Base-by-base conservation (phyloP, 2,113 vertebrate species). In the Dinomys branickii region DNA sequence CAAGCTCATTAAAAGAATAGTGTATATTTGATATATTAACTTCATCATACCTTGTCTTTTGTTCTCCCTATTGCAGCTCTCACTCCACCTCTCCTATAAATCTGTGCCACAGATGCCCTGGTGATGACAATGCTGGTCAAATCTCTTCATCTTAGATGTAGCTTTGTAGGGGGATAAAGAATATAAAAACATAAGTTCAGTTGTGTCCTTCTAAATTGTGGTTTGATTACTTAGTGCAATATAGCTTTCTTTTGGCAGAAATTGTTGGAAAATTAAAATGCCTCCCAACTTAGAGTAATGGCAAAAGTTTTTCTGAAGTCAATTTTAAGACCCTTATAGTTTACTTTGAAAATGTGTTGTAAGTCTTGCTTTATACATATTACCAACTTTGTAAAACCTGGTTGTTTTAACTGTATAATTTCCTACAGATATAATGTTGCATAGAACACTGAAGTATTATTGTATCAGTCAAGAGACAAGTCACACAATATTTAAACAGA, bases 261-360 rank as follows among this genome's bases (percentile, higher is more conserved):
- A 13, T 75, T 54, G 3, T 20, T 67, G 38, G 38, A 52, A 87
- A 91, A 65, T 83, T 52, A n/a, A 91, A 92, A 87, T 59, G 20
- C 30, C 52, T 96, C 22, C 54, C 56, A 88, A 78, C 5, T 82
- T 83, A 59, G 30, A 65, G n/a, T 73, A 89, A 59, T 85, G 83
- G 38, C 12, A 69, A 67, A 69, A 58, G 41, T 75, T 94, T 88
- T 90, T 85, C 90, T 86, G n/a, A 94, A 94, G 41, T 77, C 47
- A 77, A n/a, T 86, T 33, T 78, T 92, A 54, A 91, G 61, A 44
- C 58, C 33, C 94, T 96, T 89, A 71, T 78, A 61, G 35, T 87
- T 1, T 9, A 59, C 54, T 80, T 87, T 59, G 54, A 86, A 90
- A 81, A 33, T 58, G 50, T 86, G 50, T 89, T 96, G 50, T 20